These are phyloP conservation scores for Monomorium pharaonis DNA, from an alignment of 1,140 invertebrate genomes.

Conservation along the genomic window DNA sequence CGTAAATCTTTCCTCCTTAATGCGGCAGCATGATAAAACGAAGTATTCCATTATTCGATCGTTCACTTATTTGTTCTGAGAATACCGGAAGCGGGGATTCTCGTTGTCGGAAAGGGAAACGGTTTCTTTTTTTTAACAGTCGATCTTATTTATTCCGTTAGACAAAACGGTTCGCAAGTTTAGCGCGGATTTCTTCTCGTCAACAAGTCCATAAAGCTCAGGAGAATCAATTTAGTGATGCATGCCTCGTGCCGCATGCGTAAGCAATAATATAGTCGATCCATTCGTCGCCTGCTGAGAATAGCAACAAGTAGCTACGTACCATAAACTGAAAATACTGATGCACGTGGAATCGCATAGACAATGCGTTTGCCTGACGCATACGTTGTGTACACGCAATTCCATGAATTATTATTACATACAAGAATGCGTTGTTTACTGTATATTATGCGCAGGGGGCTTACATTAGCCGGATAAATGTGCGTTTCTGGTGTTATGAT, in stretches of 20 bases:
- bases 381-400: not conserved
- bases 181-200: not conserved
- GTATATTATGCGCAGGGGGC: not conserved
- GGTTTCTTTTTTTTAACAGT: not conserved
- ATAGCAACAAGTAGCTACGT: constrained; percentile 32
- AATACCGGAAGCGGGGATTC: not conserved
- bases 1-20: not conserved
- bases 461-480: not conserved
- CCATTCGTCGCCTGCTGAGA: not conserved
- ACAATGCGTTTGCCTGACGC: not conserved
- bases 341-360: constrained; percentile 49
- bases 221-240: constrained; percentile 41
- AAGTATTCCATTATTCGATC: not conserved
- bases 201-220: constrained; percentile 22
- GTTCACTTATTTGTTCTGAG: constrained; percentile 6
- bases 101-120: not conserved
- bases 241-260: constrained; percentile 12
- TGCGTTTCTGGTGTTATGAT: not conserved
- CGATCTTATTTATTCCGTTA: not conserved
- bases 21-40: not conserved
- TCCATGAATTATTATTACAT: constrained; percentile 4
- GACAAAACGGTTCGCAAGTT: not conserved
- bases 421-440: not conserved
- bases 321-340: constrained; percentile 52
- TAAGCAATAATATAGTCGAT: constrained; percentile 35